Base-by-base conservation (phyloP, 1,140 invertebrate genomes). In the Drosophila lacteicornis region DNA sequence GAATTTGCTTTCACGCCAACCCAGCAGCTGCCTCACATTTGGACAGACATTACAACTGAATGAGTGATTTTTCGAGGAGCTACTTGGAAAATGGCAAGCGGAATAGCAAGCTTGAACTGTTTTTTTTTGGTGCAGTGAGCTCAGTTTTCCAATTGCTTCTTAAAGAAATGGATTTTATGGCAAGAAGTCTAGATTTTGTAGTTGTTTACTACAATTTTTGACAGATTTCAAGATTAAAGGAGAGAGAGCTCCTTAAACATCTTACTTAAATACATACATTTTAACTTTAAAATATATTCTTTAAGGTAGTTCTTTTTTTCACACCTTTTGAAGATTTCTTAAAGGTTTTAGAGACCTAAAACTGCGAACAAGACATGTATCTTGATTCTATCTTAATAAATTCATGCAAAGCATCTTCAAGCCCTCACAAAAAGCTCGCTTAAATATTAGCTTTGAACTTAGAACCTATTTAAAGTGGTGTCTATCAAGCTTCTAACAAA, bases 1-100 rank as follows among this genome's bases (percentile, higher is more conserved):
- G 61, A 74, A 55, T 63, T 75, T 36, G 36, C 57, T 66, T 66
- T 66, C 57, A 66, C 40, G n/a, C 19, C 27, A 19, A 36, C 30
- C 30, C 33, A 22, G n/a, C 50, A 40, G 53, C 53, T 40, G 36
- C 19, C 53, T n/a, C 36, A 1, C 53, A 40, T 56, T 55, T 56
- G 22, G 53, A 40, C 53, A 56, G 53, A 22, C 36, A 9, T 40
- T 40, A n/a, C 36, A 56, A 19, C 19, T 0, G 19, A 55, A n/a
- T 8, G 53, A 40, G 19, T 55, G 53, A 40, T 15, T 25, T 38
- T 40, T 22, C 13, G 19, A 55, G 53, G 4, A 55, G 36, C 19
- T 15, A 55, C 36, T 40, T 55, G 36, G 36, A 13, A 13, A 38
- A 38, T 38, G 51, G 12, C 27, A 30, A 7, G 1, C 27, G 27